These are phyloP conservation scores for Spilarctia lutea DNA, from an alignment of 2,888 invertebrate species.

Conservation along the genomic window DNA sequence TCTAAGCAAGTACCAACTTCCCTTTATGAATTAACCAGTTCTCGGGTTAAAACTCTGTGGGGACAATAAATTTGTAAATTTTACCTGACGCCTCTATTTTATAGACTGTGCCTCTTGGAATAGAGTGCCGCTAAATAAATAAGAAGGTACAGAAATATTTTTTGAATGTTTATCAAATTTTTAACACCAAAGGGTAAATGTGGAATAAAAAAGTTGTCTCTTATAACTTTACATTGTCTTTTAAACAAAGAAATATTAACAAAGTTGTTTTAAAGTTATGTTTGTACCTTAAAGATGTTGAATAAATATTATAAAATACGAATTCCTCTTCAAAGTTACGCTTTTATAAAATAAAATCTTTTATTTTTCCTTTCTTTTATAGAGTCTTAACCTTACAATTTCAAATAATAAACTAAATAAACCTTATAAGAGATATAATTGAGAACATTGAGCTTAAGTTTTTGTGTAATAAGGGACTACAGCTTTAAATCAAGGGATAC, in stretches of 20 bases:
- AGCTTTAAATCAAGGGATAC: no score
- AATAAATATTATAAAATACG: neutral
- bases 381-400: neutral
- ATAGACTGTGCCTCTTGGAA: slow-evolving; percentile 25
- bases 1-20: slow-evolving; percentile 40
- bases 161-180: slow-evolving; percentile 33
- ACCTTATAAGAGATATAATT: neutral
- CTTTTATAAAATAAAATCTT: neutral
- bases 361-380: neutral
- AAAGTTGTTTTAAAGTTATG: neutral
- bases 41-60: slow-evolving; percentile 48
- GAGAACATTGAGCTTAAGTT: neutral
- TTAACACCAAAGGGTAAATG: slow-evolving; percentile 23
- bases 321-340: neutral
- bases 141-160: slow-evolving; percentile 39
- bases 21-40: slow-evolving; percentile 39
- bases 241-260: neutral
- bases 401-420: neutral
- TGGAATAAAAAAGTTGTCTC: neutral
- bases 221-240: neutral
- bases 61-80: slow-evolving; percentile 52
- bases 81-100: slow-evolving; percentile 38
- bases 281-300: neutral
- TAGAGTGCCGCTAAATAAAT: slow-evolving; percentile 45
- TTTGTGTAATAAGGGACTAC: neutral